Evolutionary conservation across 2,888 invertebrate genomes (phyloP), one percentile per base, ranked within the genome.

Genomic region (Gari tellinella): DNA sequence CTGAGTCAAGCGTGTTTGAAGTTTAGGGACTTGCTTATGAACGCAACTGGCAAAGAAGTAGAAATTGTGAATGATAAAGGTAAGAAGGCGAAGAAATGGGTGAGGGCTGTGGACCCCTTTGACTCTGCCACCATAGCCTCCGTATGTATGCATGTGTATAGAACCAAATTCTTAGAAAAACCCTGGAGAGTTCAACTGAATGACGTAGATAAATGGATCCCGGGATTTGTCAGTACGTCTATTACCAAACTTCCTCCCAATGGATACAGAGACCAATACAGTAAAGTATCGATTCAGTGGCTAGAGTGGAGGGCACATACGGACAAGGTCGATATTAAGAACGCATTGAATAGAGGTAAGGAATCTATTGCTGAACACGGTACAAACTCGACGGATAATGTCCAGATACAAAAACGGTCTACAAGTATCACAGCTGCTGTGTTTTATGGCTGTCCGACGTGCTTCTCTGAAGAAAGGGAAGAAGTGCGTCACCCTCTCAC

Each of bases 171-270:
- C 60, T 23, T 74, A 14, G 41, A 61, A 69, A 72, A 77, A 52
- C 51, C 60, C 12, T 69, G 57, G 57, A 48, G 49, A 46, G 65
- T 72, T 1, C 63, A 72, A 51, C 8, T 74, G 10, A 37, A 38
- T 17, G 45, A 41, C 21, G 57, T 51, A 7, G 26, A 58, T 10
- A 31, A 58, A 15, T 67, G 70, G 67, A 48, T 31, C 2, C 58
- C 60, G 43, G 46, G 60, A 14, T 53, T 53, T 46, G 52, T 72
- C 10, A 17, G 37, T 15, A 60, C 68, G n/a, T 65, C 61, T 2
- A 72, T 69, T 12, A 75, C 67, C 12, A 55, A 75, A 38, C 64
- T 75, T 12, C 66, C 70, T 25, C 65, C 65, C 12, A 41, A 65
- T 23, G 74, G 79, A 37, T 75, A 74, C 41, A 46, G 40, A 21